These are phyloP conservation scores for Habrosyne pyritoides DNA, from an alignment of 2,888 invertebrate species.

Conservation along the genomic window DNA sequence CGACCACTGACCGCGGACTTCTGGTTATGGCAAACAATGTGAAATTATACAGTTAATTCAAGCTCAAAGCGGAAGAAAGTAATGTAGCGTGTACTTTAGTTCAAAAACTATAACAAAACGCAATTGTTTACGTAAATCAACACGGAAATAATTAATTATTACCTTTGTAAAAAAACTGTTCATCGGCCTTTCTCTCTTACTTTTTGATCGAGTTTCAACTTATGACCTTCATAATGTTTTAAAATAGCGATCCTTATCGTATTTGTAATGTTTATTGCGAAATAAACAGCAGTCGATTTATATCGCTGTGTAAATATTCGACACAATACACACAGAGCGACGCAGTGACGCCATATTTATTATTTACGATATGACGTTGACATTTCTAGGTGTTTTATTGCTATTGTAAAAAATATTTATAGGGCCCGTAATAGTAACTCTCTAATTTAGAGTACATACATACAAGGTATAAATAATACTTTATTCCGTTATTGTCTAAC, in stretches of 20 bases:
- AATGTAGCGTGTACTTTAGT: constrained; percentile 21
- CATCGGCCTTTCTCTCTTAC: constrained; percentile 30
- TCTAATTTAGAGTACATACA: too few species aligned
- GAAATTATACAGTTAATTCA: neutral
- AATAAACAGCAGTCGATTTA: constrained; percentile 24
- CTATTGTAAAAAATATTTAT: neutral
- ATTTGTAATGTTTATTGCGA: constrained; percentile 24
- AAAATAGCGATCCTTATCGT: constrained; percentile 17
- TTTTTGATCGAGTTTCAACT: constrained; percentile 18
- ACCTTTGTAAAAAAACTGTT: constrained; percentile 20
- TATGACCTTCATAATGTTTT: constrained; percentile 37
- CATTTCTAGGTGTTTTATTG: constrained; percentile 8
- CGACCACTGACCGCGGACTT: too few species aligned
- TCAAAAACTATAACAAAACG: constrained; percentile 1
- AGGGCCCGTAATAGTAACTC: too few species aligned
- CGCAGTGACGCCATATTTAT: constrained; percentile 49
- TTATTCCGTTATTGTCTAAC: too few species aligned
- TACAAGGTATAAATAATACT: too few species aligned
- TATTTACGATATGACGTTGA: constrained; percentile 29
- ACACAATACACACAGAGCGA: constrained; percentile 39
- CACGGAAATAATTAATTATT: constrained; percentile 5
- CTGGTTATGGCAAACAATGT: too few species aligned
- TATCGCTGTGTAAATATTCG: constrained; percentile 33
- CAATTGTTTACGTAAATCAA: constrained; percentile 18
- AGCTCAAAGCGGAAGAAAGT: neutral